Base-by-base conservation (phyloP, 1,140 invertebrate genomes). In the Dolichoris vasculosae region DNA sequence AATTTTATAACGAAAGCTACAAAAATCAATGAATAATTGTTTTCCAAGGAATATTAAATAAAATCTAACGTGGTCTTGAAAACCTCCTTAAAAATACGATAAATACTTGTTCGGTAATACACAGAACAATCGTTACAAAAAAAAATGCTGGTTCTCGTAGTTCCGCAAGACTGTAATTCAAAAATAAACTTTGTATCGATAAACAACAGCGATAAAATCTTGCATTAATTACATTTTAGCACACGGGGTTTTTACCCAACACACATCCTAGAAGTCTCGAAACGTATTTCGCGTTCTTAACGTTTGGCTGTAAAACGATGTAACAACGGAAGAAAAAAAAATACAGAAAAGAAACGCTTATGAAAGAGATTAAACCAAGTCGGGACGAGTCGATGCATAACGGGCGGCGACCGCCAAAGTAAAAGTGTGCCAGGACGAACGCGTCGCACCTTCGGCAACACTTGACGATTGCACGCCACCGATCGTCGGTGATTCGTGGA, bases 361-460 rank as follows among this genome's bases (percentile, higher is more conserved):
- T 80, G 59, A 80, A 80, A 80, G 32, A 80, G 1, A 46, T 8
- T 11, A 75, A 20, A 11, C 30, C 13, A 32, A 30, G 20, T 35
- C 20, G 64, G 26, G 38, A 73, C 35, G 69, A 43, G 17, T 11
- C 69, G 38, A 43, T 73, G 35, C 69, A 73, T 73, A n/a, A 73
- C 38, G 17, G 15, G 35, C 35, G 38, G 71, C 9, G 26, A 35
- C 38, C 38, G 13, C 32, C 43, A 46, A 67, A 51, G 83, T 84
- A 78, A 84, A 84, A 84, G 83, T 84, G 55, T 77, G 75, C 55
- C 59, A 15, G 9, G 23, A 67, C 6, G 26, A n/a, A 6, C 64
- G 32, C 23, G 55, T 26, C 2, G 55, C 23, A 26, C 55, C 55
- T 59, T 26, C 55, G 26, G 55, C 9, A 26, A 59, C 55, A 9